A percentile compares a stretch with the other conserved stretches of the same genome.
Evolutionary conservation across 1,140 invertebrate species (phyloP).

Genomic region (Diabrotica virgifera): DNA sequence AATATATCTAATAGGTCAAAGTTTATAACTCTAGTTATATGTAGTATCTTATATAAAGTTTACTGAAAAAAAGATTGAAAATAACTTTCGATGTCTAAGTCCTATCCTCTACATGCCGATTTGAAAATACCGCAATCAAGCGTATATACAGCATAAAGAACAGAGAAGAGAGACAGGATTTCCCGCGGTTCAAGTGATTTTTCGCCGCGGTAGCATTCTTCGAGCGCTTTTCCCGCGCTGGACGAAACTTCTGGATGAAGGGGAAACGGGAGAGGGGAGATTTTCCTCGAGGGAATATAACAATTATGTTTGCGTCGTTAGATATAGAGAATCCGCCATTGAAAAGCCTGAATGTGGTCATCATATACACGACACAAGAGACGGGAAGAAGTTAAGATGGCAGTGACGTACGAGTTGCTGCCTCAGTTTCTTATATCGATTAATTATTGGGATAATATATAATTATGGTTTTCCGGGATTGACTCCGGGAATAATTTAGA

Average conservation of each 20-base stretch:
- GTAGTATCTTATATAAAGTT: too few relatives aligned
- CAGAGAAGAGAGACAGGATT: slow-evolving; percentile 17
- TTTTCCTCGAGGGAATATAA: slow-evolving; percentile 37
- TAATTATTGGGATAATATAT: not conserved
- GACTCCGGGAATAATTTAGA: too few relatives aligned
- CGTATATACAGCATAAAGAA: slow-evolving; percentile 27
- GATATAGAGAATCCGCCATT: slow-evolving; percentile 42
- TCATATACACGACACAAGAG: slow-evolving; percentile 28
- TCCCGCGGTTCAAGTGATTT: slow-evolving; percentile 28
- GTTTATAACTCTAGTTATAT: too few relatives aligned
- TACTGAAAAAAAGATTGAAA: too few relatives aligned
- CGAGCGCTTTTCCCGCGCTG: not conserved
- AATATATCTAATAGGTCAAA: too few relatives aligned
- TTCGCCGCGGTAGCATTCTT: slow-evolving; percentile 25
- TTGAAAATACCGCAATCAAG: slow-evolving; percentile 43
- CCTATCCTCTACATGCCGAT: slow-evolving; percentile 7
- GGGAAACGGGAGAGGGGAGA: slow-evolving; percentile 26
- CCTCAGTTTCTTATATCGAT: not conserved
- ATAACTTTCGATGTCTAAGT: not conserved
- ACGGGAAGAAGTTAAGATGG: not conserved
- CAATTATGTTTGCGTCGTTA: slow-evolving; percentile 45
- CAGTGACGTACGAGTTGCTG: slow-evolving; percentile 2
- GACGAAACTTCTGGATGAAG: not conserved
- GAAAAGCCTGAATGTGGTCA: slow-evolving; percentile 42
- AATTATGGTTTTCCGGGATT: too few relatives aligned